Percentiles rank a stretch among this genome's conserved stretches.
Conservation (phyloP, 2,888 invertebrate genomes). For the Drosophila anomalata region DNA sequence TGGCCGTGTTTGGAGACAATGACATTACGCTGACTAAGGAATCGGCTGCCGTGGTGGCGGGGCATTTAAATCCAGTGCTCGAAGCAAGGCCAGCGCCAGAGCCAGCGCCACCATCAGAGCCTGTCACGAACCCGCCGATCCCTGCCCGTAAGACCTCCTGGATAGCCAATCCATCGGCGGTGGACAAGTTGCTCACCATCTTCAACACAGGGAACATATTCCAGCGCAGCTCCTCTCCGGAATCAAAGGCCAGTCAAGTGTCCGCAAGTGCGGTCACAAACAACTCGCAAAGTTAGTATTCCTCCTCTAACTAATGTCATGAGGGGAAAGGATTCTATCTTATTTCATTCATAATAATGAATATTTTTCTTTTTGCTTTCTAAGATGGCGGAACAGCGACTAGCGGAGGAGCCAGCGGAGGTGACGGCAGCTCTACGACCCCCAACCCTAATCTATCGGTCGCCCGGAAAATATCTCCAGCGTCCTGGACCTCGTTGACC, state of each 20-base stretch:
- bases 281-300: slow-evolving; percentile 59
- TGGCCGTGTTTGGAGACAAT: slow-evolving; percentile 79
- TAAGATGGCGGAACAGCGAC: not conserved
- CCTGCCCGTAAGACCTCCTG: slow-evolving; percentile 87
- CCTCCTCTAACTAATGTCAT: not conserved
- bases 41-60: slow-evolving; percentile 52
- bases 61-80: slow-evolving; percentile 8
- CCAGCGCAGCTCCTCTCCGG: slow-evolving; percentile 84
- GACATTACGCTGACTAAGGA: slow-evolving; percentile 81
- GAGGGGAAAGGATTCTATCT: not conserved
- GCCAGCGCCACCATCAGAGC: slow-evolving; percentile 18
- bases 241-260: slow-evolving; percentile 50
- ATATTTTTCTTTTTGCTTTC: not conserved
- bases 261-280: slow-evolving; percentile 23
- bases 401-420: slow-evolving; percentile 22
- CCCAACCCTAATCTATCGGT: slow-evolving; percentile 46
- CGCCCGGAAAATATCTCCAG: slow-evolving; percentile 21
- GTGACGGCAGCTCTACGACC: slow-evolving; percentile 42
- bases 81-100: slow-evolving; percentile 23
- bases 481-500: slow-evolving; percentile 31
- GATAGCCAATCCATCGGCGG: slow-evolving; percentile 87
- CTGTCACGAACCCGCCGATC: slow-evolving; percentile 20
- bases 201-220: slow-evolving; percentile 88
- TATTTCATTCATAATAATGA: not conserved
- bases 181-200: slow-evolving; percentile 87